Evolutionary conservation across 2,113 vertebrate genomes (phyloP).

Genomic region (Macrotus californicus): DNA sequence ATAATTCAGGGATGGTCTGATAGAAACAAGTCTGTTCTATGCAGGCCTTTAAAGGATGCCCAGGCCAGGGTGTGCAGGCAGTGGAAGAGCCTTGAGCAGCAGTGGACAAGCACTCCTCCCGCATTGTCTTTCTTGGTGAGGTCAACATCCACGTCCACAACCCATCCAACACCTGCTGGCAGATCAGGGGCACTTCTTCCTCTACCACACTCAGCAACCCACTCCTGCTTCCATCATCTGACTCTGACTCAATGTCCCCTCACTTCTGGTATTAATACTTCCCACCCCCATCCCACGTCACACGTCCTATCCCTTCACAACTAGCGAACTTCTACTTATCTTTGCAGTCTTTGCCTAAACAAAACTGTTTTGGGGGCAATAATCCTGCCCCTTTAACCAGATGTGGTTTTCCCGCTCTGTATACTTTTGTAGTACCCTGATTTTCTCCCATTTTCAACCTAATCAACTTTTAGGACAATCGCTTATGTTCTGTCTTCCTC

Average conservation of each 20-base stretch:
- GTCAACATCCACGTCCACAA: not conserved
- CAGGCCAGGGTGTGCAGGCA: not conserved
- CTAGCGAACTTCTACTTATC: not conserved
- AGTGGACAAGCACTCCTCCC: not conserved
- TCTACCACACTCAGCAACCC: not conserved
- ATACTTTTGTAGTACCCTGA: not conserved
- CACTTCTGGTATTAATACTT: not conserved
- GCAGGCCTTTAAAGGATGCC: not conserved
- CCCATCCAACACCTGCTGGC: no score
- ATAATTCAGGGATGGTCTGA: not conserved
- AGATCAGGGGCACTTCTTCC: not conserved
- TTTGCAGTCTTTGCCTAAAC: not conserved
- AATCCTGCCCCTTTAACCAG: not conserved
- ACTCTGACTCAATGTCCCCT: not conserved
- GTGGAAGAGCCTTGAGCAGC: not conserved
- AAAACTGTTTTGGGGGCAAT: not conserved
- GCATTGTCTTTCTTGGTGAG: not conserved
- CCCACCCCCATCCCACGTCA: not conserved
- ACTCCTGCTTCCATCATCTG: not conserved
- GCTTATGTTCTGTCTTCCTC: not conserved
- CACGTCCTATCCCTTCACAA: not conserved
- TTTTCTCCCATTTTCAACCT: not conserved
- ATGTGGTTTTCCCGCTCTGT: not conserved
- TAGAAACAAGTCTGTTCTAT: not conserved
- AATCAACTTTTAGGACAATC: not conserved